Evolutionary conservation across 2,888 invertebrate genomes (phyloP), one percentile per base, ranked within the genome.

Genomic region (Scrobipalpa atriplicella): DNA sequence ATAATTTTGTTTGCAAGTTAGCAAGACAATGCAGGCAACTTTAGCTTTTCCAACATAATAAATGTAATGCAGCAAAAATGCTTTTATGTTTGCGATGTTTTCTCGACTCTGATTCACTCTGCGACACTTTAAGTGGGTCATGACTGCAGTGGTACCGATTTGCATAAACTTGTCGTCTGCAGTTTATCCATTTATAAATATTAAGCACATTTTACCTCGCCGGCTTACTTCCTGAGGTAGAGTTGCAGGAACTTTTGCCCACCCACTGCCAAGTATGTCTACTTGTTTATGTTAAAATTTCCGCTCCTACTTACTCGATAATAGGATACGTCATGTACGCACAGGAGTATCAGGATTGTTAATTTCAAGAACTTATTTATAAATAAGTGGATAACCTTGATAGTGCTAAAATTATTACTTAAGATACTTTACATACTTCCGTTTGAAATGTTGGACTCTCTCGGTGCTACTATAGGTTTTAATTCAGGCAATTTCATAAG

Each of bases 141-240:
- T 72, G 82, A 85, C 84, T 87, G 86, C 84, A 86, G 82, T 78
- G 47, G 47, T 47, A 72, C 73, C 73, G 68, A 85, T 90, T 90
- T 81, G 78, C 85, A 86, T 89, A 83, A 84, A 74, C 76, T 74
- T 82, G 82, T 84, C 82, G 80, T 80, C 78, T 83, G 81, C 78
- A 77, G 74, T 78, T 76, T 77, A 73, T 76, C 75, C 54, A 38
- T 52, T 54, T 64, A 64, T 64, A 64, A 64, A 64, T 64, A 64
- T 76, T 70, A 75, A 75, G 75, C 73, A 74, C 72, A 70, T 70
- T 54, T 63, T 64, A 54, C 64, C 54, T 62, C 54, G 54, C 21
- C 19, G 29, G 29, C 16, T 11, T n/a, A 51, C 64, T 64, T 71
- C 43, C 52, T 68, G 67, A 66, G 68, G 68, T 39, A 38, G 18